Conservation (phyloP, 2,888 invertebrate genomes). For the Daptonema setosum region DNA sequence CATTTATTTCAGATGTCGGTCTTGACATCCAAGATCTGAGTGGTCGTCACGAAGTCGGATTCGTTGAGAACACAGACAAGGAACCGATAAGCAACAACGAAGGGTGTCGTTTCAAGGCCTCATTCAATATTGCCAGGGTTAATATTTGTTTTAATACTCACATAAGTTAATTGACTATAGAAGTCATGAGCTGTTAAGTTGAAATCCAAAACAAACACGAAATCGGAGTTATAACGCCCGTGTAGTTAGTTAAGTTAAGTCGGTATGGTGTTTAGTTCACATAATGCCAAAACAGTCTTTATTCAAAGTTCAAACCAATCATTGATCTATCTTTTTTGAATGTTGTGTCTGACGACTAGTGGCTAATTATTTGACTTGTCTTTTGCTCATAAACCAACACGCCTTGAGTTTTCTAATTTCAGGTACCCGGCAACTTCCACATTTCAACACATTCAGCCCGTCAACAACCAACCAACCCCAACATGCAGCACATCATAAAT, state of each 20-base stretch:
- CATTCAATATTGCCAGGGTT: constrained; percentile 32
- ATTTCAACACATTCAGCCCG: constrained; percentile 38
- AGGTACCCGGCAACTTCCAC: constrained; percentile 41
- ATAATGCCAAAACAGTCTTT: constrained; percentile 3
- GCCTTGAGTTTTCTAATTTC: background rate
- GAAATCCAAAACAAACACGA: no score
- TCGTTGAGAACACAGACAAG: constrained; percentile 36
- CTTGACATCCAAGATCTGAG: constrained; percentile 40
- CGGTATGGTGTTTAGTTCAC: no score
- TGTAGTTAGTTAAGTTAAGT: no score
- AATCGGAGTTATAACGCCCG: no score
- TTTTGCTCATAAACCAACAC: no score
- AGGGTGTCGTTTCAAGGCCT: constrained; percentile 37
- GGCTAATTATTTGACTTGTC: no score
- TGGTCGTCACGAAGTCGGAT: constrained; percentile 39
- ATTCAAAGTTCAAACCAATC: background rate
- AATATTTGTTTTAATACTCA: no score
- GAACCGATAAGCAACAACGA: constrained; percentile 25
- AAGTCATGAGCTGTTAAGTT: no score
- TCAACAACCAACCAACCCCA: constrained; percentile 33
- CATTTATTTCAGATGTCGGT: constrained; percentile 31
- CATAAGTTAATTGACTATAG: no score
- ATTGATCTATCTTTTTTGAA: no score
- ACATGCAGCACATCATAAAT: constrained; percentile 38
- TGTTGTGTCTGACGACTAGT: no score